A percentile compares a stretch with the other conserved stretches of the same genome.
phyloP scores from a whole-genome alignment of 2,888 invertebrate genomes.

The Cephalotes varians region DNA sequence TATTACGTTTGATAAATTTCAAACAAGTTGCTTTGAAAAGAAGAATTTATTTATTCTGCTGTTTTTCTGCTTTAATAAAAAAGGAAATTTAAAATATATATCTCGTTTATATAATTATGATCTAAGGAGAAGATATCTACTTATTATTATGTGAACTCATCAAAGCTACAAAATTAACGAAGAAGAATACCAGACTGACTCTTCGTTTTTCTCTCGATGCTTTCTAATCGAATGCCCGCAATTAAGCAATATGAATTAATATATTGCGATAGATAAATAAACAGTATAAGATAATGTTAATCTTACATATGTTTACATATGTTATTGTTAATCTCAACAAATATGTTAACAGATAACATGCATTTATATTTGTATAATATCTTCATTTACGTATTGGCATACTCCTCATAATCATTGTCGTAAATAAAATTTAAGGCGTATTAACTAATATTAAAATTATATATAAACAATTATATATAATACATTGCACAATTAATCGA shows the following conservation, averaged over 20 bases:
- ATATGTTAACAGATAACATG: background rate
- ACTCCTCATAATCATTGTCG: background rate
- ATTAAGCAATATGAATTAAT: conserved; percentile 7
- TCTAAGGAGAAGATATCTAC: background rate
- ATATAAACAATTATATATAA: too few species aligned
- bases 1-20: background rate
- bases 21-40: background rate
- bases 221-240: background rate
- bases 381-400: background rate
- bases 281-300: background rate
- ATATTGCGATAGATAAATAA: background rate
- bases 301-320: background rate
- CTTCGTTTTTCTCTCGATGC: background rate
- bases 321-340: too few species aligned
- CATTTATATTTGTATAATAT: background rate
- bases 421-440: background rate
- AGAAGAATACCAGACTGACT: background rate
- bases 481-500: background rate
- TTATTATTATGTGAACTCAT: background rate
- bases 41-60: background rate
- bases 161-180: background rate
- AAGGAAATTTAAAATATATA: background rate
- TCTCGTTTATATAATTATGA: background rate
- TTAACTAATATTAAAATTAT: background rate
- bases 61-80: background rate